Base-by-base conservation (phyloP, 2,797 vertebrate genomes). In the Nyctibius grandis region DNA sequence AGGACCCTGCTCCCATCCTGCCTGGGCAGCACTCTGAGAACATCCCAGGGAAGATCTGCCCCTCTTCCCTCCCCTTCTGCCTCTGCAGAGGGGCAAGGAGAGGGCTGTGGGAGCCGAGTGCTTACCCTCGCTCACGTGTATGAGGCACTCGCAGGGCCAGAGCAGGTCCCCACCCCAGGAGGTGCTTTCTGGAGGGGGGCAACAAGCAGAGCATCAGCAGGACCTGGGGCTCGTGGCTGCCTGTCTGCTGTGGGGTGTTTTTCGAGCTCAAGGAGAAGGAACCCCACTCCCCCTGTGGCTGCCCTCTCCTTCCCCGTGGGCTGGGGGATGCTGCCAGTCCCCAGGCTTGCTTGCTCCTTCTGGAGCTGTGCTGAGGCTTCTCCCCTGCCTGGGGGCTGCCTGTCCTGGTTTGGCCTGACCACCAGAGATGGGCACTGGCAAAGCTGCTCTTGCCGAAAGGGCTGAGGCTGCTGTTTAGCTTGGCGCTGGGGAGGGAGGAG, bases 401-500 rank as follows among this genome's bases (percentile, higher is more conserved):
- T 80, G 63, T 63, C 36, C 70, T 10, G 6, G 7, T 44, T 38
- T 60, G 60, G 42, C 33, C 48, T 57, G 63, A 31, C 60, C 36
- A 3, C 0, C 0, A 87, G 45, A 90, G 63, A 13, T 20, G 51
- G 34, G 56, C 3, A 2, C 64, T 63, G 67, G 19, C 53, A 54
- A 29, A 26, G 38, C 56, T 9, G 7, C 45, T 34, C 44, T 54
- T 45, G 31, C 53, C 0, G 1, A 82, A 54, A 84, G 76, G 65
- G 51, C 85, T 63, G 50, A 93, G 65, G 91, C 94, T 97, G 96
- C 95, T 96, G 84, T 97, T 97, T 97, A 88, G 47, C 86, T 97
- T 97, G 97, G 97, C 96, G 3, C 77, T 76, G 63, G 47, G 40
- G 21, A 86, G 87, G 42, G 88, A 96, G 96, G 91, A 97, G 98